These are phyloP conservation scores for Vombatus ursinus DNA, from an alignment of 2,113 vertebrate genomes.

Conservation along the genomic window DNA sequence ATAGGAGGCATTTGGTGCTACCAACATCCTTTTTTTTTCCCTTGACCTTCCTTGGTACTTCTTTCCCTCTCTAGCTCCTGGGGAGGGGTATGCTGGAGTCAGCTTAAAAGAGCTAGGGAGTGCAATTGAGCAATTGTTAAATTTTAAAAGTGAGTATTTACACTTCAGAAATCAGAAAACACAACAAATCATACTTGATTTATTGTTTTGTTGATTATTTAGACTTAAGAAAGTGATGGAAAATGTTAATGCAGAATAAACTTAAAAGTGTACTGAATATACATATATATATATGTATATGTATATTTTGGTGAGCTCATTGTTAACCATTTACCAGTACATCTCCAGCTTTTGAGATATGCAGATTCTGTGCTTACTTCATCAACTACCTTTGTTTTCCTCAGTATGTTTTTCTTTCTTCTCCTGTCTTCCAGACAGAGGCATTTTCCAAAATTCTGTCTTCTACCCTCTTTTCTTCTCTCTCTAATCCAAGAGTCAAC, in stretches of 20 bases:
- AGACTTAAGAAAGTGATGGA: neutral
- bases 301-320: neutral
- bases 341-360: neutral
- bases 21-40: neutral
- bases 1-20: neutral
- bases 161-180: neutral
- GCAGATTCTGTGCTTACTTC: neutral
- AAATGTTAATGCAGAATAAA: neutral
- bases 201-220: neutral
- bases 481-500: neutral
- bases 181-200: neutral
- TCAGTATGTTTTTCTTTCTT: neutral
- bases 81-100: neutral
- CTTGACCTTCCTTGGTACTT: neutral
- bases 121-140: neutral
- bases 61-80: neutral
- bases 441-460: neutral
- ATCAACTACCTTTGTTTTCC: neutral
- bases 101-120: neutral
- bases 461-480: neutral
- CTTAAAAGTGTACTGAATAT: neutral
- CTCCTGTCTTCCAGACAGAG: neutral
- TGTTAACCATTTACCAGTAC: neutral
- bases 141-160: neutral
- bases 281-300: no score